Evolutionary conservation across 2,888 invertebrate genomes (phyloP), one percentile per base, ranked within the genome.

Genomic region (Auanema freiburgensis): DNA sequence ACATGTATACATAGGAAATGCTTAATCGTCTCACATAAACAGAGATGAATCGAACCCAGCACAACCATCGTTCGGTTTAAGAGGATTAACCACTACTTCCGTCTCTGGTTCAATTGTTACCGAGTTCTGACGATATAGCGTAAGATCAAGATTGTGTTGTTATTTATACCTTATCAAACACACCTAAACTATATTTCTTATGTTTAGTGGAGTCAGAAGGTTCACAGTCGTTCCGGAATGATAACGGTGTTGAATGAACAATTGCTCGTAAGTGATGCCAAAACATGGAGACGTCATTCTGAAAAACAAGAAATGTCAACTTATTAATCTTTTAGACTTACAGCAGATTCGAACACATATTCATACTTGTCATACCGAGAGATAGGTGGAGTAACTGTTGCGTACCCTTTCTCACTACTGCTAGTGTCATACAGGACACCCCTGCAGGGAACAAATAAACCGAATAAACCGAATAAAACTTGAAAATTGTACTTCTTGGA

Each of bases 251-350:
- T 1, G 79, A 79, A 8, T 66, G 71, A 8, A 71, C 76, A 46
- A 80, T 72, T 8, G 80, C 80, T 53, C 79, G 63, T 11, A 80
- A 58, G 57, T 80, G 80, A 44, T 75, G 71, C 80, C 80, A 80
- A 61, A 70, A 80, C n/a, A 68, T 33, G 0, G 49, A 44, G 0
- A 76, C 40, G 16, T 76, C 69, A 11, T 59, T 41, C 67, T 71
- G n/a, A 24, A 59, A 58, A 25, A 46, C 40, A 4, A 25, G 24
- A 16, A 46, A 49, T 12, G n/a, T 44, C 16, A 21, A n/a, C n/a
- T n/a, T 16, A 5, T 6, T 46, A 46, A 46, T 46, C 4, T 46
- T 21, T 46, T 18, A 46, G 3, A 46, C 60, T 43, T 14, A 71
- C 70, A 41, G 43, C 14, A 24, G 56, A 56, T 1, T 67, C 44